Conservation (phyloP, 2,113 vertebrate species). For the Haemorhous mexicanus region DNA sequence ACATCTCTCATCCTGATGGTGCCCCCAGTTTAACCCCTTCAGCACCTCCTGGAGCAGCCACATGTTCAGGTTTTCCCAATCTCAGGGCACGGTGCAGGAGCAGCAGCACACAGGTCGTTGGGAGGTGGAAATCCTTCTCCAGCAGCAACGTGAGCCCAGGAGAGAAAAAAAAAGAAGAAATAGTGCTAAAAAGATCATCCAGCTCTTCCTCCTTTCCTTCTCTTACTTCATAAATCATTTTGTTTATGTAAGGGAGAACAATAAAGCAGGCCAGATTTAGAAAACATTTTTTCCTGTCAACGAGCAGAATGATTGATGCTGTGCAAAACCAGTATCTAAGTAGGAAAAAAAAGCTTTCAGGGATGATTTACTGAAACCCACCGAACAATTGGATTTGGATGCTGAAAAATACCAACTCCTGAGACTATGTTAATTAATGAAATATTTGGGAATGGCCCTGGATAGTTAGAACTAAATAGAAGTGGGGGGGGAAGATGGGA, state of each 20-base stretch:
- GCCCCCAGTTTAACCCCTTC: not conserved
- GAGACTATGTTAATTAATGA: slow-evolving; percentile 17
- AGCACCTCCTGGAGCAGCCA: not conserved
- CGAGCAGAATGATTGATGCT: slow-evolving; percentile 55
- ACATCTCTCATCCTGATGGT: no score
- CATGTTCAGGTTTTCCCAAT: rapidly evolving
- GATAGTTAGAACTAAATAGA: not conserved
- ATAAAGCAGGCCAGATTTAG: slow-evolving; percentile 41
- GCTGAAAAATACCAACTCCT: not conserved
- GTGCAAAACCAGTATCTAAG: slow-evolving; percentile 15
- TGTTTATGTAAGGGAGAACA: slow-evolving; percentile 49
- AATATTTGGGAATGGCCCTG: not conserved
- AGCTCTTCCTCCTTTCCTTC: not conserved
- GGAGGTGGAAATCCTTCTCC: not conserved
- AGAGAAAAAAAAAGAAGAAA: not conserved
- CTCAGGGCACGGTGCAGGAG: not conserved
- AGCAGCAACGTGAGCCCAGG: not conserved
- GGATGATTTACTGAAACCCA: slow-evolving; percentile 55
- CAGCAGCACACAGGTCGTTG: not conserved
- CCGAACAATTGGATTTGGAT: not conserved
- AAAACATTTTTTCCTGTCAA: slow-evolving; percentile 51
- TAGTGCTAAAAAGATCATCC: not conserved
- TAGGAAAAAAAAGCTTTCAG: not conserved
- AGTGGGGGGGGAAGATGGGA: rapidly evolving
- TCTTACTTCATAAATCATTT: slow-evolving; percentile 57